Percentiles rank a stretch among this genome's conserved stretches.
These are phyloP conservation scores for Pollachius pollachius DNA, from an alignment of 2,113 vertebrate species.

Conservation along the genomic window DNA sequence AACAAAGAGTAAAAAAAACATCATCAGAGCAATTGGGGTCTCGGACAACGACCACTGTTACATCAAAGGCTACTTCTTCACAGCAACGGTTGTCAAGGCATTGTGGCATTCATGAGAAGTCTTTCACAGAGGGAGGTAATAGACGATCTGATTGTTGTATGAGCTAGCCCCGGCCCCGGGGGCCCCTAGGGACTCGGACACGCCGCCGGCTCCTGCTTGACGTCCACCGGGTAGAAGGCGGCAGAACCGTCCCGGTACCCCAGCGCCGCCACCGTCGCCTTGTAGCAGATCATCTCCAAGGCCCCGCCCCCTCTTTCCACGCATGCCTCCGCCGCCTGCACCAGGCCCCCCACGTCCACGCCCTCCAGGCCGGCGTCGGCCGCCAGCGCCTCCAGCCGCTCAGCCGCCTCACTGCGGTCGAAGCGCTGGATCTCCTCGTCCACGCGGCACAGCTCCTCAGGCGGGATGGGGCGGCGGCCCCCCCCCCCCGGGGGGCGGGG, in stretches of 20 bases:
- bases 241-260: slow-evolving; percentile 18
- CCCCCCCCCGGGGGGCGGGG: slow-evolving; percentile 64
- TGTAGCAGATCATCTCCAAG: slow-evolving; percentile 26
- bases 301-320: neutral
- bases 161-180: slow-evolving; percentile 24
- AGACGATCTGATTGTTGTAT: slow-evolving; percentile 61
- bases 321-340: slow-evolving; percentile 55
- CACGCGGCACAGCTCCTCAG: slow-evolving; percentile 83
- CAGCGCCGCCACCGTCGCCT: slow-evolving; percentile 20
- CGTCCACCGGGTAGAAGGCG: slow-evolving; percentile 46
- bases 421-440: slow-evolving; percentile 91
- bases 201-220: slow-evolving; percentile 62
- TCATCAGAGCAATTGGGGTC: slow-evolving; percentile 31
- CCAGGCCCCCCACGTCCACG: slow-evolving; percentile 75
- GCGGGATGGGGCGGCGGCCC: slow-evolving; percentile 59
- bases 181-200: slow-evolving; percentile 51
- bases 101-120: slow-evolving; percentile 51
- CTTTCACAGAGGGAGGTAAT: slow-evolving; percentile 60
- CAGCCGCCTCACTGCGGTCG: slow-evolving; percentile 87
- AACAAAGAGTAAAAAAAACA: slow-evolving; percentile 23
- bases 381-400: slow-evolving; percentile 80
- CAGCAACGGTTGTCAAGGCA: slow-evolving; percentile 21
- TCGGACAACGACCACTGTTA: slow-evolving; percentile 15
- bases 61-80: slow-evolving; percentile 40
- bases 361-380: slow-evolving; percentile 69